A percentile compares a stretch with the other conserved stretches of the same genome.
Conservation (phyloP, 2,797 vertebrate genomes). For the Platalea minor region DNA sequence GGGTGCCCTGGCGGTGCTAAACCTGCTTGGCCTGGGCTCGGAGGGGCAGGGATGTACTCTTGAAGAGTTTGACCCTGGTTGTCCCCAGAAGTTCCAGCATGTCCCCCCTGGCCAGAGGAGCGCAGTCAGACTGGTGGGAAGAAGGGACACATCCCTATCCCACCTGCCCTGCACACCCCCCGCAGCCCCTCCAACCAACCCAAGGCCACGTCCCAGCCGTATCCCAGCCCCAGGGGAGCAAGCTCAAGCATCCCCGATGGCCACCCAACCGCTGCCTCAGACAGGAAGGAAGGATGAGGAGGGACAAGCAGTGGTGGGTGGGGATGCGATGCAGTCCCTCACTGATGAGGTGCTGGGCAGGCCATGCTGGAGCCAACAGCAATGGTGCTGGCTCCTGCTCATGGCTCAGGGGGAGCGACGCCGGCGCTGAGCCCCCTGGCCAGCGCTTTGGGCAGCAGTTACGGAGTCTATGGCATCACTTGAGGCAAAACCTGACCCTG, state of each 20-base stretch:
- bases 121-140: not conserved
- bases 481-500: not conserved
- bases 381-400: not conserved
- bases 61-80: not conserved
- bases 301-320: not conserved
- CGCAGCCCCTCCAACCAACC: rapidly evolving
- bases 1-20: not conserved
- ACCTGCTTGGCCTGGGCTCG: rapidly evolving
- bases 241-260: rapidly evolving
- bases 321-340: not conserved
- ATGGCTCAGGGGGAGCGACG: rapidly evolving
- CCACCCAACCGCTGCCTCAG: rapidly evolving
- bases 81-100: not conserved
- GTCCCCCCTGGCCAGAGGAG: not conserved
- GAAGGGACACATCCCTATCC: not conserved
- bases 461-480: rapidly evolving
- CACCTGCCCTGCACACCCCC: not conserved
- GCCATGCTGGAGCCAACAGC: not conserved
- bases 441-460: not conserved
- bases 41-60: not conserved
- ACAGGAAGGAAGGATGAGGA: not conserved
- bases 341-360: rapidly evolving
- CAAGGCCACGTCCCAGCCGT: not conserved
- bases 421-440: rapidly evolving
- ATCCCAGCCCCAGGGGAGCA: not conserved